These are phyloP conservation scores for Eptatretus burgeri DNA, from an alignment of 2,113 vertebrate species.

Conservation along the genomic window DNA sequence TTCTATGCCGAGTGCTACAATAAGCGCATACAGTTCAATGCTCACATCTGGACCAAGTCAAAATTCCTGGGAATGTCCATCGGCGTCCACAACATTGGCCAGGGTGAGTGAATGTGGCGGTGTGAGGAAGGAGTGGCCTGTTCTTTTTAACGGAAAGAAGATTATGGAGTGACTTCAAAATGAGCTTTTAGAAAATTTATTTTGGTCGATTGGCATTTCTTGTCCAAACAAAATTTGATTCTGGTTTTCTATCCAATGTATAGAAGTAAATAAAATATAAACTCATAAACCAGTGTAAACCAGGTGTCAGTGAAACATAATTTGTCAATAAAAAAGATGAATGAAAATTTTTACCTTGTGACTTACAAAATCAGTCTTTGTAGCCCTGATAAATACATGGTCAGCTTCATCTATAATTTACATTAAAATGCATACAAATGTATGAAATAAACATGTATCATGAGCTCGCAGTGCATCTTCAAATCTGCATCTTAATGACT, in stretches of 20 bases:
- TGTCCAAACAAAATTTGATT: not conserved
- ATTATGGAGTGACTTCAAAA: not conserved
- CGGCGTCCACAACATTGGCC: slow-evolving; percentile 92
- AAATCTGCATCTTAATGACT: not conserved
- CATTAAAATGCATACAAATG: too few species aligned
- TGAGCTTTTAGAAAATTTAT: not conserved
- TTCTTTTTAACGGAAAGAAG: not conserved
- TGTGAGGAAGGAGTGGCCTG: too few species aligned
- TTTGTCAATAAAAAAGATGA: too few species aligned
- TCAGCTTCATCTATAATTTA: too few species aligned
- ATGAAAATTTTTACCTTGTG: too few species aligned
- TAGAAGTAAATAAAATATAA: too few species aligned
- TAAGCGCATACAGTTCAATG: slow-evolving; percentile 95
- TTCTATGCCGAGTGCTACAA: slow-evolving; percentile 85
- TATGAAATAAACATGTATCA: too few species aligned
- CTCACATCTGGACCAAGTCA: slow-evolving; percentile 98
- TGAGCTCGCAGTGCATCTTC: too few species aligned
- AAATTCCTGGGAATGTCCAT: slow-evolving; percentile 98
- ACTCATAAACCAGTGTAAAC: too few species aligned
- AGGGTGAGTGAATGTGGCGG: slow-evolving; percentile 26
- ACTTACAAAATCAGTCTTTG: too few species aligned
- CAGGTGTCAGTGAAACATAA: too few species aligned
- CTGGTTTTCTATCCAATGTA: not conserved
- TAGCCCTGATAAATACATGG: too few species aligned
- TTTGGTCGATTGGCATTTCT: not conserved